Conservation (phyloP, 1,140 invertebrate species). For the Papilio helenus region DNA sequence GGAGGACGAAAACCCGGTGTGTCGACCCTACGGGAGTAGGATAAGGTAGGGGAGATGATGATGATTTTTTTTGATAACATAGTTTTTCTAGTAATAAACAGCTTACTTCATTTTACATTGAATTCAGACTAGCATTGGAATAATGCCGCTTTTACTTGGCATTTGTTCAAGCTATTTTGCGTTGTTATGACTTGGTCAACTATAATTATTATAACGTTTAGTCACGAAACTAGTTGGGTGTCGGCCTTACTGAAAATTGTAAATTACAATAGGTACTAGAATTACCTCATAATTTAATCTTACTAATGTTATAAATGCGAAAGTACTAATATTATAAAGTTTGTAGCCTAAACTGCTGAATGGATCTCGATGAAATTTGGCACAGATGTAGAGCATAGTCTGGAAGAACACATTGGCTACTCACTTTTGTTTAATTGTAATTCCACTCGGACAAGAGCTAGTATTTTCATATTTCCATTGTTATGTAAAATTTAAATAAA, state of each 20-base stretch:
- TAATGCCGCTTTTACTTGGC: slow-evolving; percentile 66
- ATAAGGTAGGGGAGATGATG: too few relatives aligned
- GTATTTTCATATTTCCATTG: neutral
- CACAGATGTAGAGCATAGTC: too few relatives aligned
- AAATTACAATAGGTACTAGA: neutral
- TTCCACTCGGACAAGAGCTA: neutral
- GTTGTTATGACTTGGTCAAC: slow-evolving; percentile 59
- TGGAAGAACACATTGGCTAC: too few relatives aligned
- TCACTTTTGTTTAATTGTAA: too few relatives aligned
- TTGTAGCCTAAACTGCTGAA: too few relatives aligned
- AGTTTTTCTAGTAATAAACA: neutral
- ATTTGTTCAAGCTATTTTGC: slow-evolving; percentile 68
- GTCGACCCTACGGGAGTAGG: too few relatives aligned
- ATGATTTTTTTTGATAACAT: too few relatives aligned
- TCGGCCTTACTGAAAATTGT: slow-evolving; percentile 6
- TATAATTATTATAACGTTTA: slow-evolving; percentile 59
- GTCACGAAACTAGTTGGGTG: slow-evolving; percentile 34
- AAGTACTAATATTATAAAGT: too few relatives aligned
- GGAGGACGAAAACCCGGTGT: too few relatives aligned
- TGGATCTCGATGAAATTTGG: too few relatives aligned
- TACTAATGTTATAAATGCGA: too few relatives aligned
- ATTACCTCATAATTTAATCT: neutral
- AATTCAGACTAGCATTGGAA: slow-evolving; percentile 57
- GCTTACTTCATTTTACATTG: slow-evolving; percentile 53
- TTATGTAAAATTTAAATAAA: neutral